Evolutionary conservation across 2,888 invertebrate species (phyloP), one percentile per base, ranked within the genome.

Genomic region (Pycnomerus fuliginosus): DNA sequence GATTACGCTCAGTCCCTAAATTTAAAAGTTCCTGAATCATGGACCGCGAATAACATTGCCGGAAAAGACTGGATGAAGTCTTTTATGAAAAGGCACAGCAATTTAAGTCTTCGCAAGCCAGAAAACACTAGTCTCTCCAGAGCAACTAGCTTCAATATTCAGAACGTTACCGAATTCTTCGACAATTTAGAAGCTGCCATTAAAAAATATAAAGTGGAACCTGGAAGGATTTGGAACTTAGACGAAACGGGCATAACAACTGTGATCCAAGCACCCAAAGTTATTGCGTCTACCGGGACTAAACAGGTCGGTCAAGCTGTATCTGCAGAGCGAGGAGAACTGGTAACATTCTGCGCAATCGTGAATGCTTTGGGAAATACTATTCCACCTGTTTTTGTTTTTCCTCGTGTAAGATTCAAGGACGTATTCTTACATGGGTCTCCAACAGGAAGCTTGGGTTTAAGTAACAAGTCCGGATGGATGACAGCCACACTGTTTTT

Each of bases 171-270:
- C 10, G 2, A 3, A 5, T 3, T 5, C 8, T 31, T 35, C 4
- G 2, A 2, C 15, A 56, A 56, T 55, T 53, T 46, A 24, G 44
- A 53, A 56, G 48, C 61, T 37, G 40, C 44, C 27, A 27, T 53
- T n/a, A 11, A 12, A n/a, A 12, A 13, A 30, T 36, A 35, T 36
- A 28, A 50, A 41, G 48, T 47, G 10, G 32, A 41, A 32, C 48
- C 56, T 11, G 36, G 39, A 38, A 27, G 50, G 23, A 61, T 60
- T 22, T 60, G 50, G 50, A 62, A 62, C 48, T 28, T 48, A 29
- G 61, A 65, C 34, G 58, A 62, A 38, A 60, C 55, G 14, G 60
- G 59, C 16, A 29, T 59, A 17, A 49, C 51, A 15, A 63, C 63
- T 15, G 63, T 64, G 16, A 60, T 62, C 27, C 40, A 36, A 11